Base-by-base conservation (phyloP, 2,888 invertebrate species). In the Volucella bombylans region DNA sequence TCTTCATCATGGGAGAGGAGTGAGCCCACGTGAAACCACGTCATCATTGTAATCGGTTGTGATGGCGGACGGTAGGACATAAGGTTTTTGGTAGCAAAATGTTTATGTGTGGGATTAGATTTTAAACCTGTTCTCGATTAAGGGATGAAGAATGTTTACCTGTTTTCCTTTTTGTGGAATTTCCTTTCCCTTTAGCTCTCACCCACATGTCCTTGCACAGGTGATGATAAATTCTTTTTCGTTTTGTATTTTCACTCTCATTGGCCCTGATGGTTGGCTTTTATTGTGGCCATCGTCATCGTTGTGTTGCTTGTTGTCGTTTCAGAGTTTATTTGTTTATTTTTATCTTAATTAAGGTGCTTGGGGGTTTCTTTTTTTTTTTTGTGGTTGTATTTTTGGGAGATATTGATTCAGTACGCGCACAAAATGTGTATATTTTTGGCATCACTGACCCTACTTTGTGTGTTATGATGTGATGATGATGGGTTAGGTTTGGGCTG, bases 291-390 rank as follows among this genome's bases (percentile, higher is more conserved):
- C 45, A 14, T 38, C 9, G 23, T 12, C 8, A 43, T 18, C 18
- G 18, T 14, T 6, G 43, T 39, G 8, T 15, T 61, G 43, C 18
- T 18, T 18, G 3, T 41, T 39, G 8, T 14, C 45, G 45, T 61
- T 31, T 31, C 61, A 61, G 41, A 11, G 57, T 69, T 64, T 54
- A 49, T 74, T 57, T 15, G 55, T 64, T 71, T 71, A 69, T 64
- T 78, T 71, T 69, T 62, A 47, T 77, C 68, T 62, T 62, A 61
- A 68, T 68, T 77, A 52, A 38, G 61, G 77, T 55, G 68, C 68
- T 64, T 47, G 43, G 49, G 62, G 31, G 41, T 54, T 18, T 62
- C 69, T 12, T n/a, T 39, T 14, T 52, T 12, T n/a, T 39, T 14
- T 52, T 31, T 52, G n/a, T 14, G 12, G 41, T 12, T 11, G 10